Conservation (phyloP, 2,113 vertebrate genomes). For the Polypterus bichir region DNA sequence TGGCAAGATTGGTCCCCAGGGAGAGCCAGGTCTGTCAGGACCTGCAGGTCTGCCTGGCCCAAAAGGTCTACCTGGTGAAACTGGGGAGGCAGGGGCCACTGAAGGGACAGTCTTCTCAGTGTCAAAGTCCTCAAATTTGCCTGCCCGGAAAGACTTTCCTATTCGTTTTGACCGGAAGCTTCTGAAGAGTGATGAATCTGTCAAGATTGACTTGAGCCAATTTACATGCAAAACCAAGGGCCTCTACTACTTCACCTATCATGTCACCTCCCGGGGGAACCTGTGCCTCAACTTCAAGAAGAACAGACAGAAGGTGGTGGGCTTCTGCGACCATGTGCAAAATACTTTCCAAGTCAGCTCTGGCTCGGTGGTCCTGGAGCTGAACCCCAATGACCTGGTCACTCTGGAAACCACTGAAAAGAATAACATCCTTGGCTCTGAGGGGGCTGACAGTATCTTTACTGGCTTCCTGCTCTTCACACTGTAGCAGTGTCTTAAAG, state of each 20-base stretch:
- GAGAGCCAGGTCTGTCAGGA: conserved; percentile 30
- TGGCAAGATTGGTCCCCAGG: conserved; percentile 52
- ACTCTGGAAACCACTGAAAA: conserved; percentile 43
- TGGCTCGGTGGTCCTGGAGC: conserved; percentile 44
- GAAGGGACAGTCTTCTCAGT: conserved; percentile 50
- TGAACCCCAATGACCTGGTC: conserved; percentile 31
- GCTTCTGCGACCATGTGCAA: conserved; percentile 48
- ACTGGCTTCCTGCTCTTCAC: conserved; percentile 64
- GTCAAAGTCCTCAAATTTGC: conserved; percentile 1
- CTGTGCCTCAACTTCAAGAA: conserved; percentile 53
- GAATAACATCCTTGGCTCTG: conserved; percentile 39
- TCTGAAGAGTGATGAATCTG: conserved; percentile 23
- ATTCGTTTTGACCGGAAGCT: conserved; percentile 43
- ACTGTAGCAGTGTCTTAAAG: too few relatives aligned
- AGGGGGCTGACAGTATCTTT: conserved; percentile 59
- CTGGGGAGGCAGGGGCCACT: conserved; percentile 32
- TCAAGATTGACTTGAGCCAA: not conserved
- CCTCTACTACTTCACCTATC: conserved; percentile 67
- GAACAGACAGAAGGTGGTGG: conserved; percentile 30
- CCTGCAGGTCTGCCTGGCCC: conserved; percentile 18
- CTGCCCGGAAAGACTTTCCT: conserved; percentile 14
- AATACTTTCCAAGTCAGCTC: conserved; percentile 50
- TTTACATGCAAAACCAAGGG: conserved; percentile 49
- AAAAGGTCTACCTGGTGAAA: conserved; percentile 32
- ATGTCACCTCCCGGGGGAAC: conserved; percentile 40